Base-by-base conservation (phyloP, 2,113 vertebrate genomes). In the Ptyas mucosa region DNA sequence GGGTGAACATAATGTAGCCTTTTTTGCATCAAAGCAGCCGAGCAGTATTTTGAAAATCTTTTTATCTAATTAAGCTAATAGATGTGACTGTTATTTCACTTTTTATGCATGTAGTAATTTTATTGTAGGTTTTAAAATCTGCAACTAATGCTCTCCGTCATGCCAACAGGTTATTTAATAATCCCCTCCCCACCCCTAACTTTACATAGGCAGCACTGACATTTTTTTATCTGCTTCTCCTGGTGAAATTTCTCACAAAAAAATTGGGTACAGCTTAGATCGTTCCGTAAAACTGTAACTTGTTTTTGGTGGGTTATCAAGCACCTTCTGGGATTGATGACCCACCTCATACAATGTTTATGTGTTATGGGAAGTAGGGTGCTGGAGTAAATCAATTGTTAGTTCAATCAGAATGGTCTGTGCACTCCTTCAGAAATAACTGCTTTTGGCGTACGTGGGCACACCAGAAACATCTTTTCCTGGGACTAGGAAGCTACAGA, bases 71-170 rank as follows among this genome's bases (percentile, higher is more conserved):
- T 93, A 96, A 96, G 92, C 69, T 94, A 93, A 96, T 95, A 95
- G 95, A 95, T 96, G 92, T 96, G 95, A 96, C 97, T 98, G 97
- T 96, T 97, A 95, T 97, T 95, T 94, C 96, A 96, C 91, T 94
- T 95, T 96, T 97, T 58, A 85, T 88, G 91, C 95, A 91, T 97
- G 95, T 94, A 95, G 95, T 97, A 96, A 97, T 97, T 97, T 89
- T 90, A 96, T 95, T 96, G 96, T 96, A 90, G 90, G 94, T 97
- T 94, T 92, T n/a, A 81, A 87, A 94, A 95, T 58, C 95, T 95
- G 75, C 94, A 96, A 95, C 95, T 95, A 97, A 97, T 86, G 90
- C 96, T 93, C 94, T 97, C 96, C 93, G 96, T 87, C 93, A 95
- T 94, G 97, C 94, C 34, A 93, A 96, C 95, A 96, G 88, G 88